These are phyloP conservation scores for Halcyon senegalensis DNA, from an alignment of 2,113 vertebrate species.

Conservation along the genomic window DNA sequence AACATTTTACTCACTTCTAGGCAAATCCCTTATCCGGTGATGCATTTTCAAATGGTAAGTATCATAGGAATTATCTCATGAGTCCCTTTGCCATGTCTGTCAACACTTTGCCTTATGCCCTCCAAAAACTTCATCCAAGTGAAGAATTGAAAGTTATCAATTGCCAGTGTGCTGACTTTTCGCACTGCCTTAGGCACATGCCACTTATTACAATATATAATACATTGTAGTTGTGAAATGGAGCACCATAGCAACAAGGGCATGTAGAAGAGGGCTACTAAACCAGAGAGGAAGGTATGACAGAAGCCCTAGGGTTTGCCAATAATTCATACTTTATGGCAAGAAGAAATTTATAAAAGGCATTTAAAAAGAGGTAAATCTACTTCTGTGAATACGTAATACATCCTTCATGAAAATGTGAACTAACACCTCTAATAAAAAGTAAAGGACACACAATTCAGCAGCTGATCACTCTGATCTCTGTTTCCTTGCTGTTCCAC, in stretches of 20 bases:
- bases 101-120: neutral
- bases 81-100: neutral
- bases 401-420: constrained; percentile 10
- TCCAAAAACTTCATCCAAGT: neutral
- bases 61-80: neutral
- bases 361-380: constrained; percentile 42
- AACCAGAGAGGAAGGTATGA: constrained; percentile 22
- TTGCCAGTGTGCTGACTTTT: neutral
- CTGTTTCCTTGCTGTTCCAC: neutral
- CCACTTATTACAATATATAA: neutral
- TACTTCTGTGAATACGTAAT: neutral
- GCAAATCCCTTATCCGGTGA: neutral
- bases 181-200: neutral
- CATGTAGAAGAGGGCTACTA: neutral
- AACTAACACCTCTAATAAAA: constrained; percentile 42
- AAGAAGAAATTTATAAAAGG: constrained; percentile 37
- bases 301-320: constrained; percentile 27
- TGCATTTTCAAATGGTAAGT: neutral
- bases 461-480: neutral
- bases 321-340: constrained; percentile 35
- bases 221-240: neutral
- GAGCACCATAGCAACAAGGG: constrained; percentile 27
- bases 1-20: neutral
- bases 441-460: neutral
- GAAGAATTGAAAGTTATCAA: neutral